These are phyloP conservation scores for Xyrichtys novacula DNA, from an alignment of 2,797 vertebrate species.

Conservation along the genomic window DNA sequence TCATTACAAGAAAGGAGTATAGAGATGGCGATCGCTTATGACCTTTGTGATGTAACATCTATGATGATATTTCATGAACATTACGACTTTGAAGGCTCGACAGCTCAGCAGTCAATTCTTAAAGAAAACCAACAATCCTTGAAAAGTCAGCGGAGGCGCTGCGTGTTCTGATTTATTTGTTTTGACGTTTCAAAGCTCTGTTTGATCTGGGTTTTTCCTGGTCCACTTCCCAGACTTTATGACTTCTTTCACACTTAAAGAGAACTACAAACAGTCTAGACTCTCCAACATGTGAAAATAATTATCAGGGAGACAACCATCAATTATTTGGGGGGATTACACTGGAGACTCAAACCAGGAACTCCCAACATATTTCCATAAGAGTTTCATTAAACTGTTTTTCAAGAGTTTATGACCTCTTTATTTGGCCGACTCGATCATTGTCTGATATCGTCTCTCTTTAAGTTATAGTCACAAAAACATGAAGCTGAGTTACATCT, in stretches of 20 bases:
- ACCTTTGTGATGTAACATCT: too few relatives aligned
- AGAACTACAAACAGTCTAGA: neutral
- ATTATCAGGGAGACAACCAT: neutral
- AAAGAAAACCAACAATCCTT: slow-evolving; percentile 27
- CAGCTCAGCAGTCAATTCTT: slow-evolving; percentile 11
- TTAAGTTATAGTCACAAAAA: slow-evolving; percentile 21
- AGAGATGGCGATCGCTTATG: too few relatives aligned
- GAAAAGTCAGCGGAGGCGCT: slow-evolving; percentile 12
- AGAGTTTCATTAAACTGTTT: slow-evolving; percentile 1
- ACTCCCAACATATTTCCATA: neutral
- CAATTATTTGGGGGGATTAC: neutral
- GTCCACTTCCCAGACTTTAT: slow-evolving; percentile 22
- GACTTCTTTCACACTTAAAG: slow-evolving; percentile 9
- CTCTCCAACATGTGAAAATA: neutral
- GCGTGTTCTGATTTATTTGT: slow-evolving; percentile 36
- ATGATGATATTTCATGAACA: too few relatives aligned
- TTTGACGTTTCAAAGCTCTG: slow-evolving; percentile 28
- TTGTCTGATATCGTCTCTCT: slow-evolving; percentile 13
- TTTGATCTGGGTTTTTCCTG: slow-evolving; percentile 34
- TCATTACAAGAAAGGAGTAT: too few relatives aligned
- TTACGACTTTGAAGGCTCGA: slow-evolving; percentile 4
- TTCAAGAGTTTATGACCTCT: slow-evolving; percentile 5
- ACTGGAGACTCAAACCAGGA: slow-evolving; percentile 5
- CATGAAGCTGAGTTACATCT: slow-evolving; percentile 16
- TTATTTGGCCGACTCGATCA: slow-evolving; percentile 15